Base-by-base conservation (phyloP, 2,797 vertebrate species). In the Aeoliscus strigatus region DNA sequence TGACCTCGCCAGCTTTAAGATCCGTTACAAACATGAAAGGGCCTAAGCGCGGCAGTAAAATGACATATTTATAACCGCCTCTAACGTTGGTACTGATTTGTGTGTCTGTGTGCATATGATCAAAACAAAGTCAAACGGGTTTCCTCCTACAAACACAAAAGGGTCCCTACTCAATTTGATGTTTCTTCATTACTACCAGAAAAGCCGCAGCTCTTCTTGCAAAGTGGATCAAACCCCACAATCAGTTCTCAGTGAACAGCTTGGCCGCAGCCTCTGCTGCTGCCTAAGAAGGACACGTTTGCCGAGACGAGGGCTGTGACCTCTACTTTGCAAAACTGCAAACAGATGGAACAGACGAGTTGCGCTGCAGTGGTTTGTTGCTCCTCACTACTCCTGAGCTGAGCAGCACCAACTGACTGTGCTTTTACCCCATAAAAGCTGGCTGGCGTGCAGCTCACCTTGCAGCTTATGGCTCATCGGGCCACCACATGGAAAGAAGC, bases 241-340 rank as follows among this genome's bases (percentile, higher is more conserved):
- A 76, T 75, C 66, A 59, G 47, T 66, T 49, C 55, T 62, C 45
- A 56, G 39, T 53, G 46, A 77, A 51, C 29, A 50, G 24, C 51
- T 58, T 32, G 42, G 73, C 60, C 35, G 44, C 10, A 45, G 21
- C 21, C 8, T 23, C 8, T 23, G 21, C 45, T 23, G 51, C 58
- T 83, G 58, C 82, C 84, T 80, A 82, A 84, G 82, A 85, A 83
- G 82, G 82, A 70, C 55, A 79, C 62, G 49, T 46, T 72, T 56
- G 65, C 58, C 66, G 78, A 59, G 53, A 60, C 31, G 50, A 65
- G 59, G 45, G 58, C 52, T 39, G 41, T 65, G 73, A 78, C 66
- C 66, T 75, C 36, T 31, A 35, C 57, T 55, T 69, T 60, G 45
- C 43, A 56, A 71, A 80, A 70, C 68, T 56, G 60, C 51, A 58